Conservation (phyloP, 2,113 vertebrate genomes). For the Oreocharis arfaki region DNA sequence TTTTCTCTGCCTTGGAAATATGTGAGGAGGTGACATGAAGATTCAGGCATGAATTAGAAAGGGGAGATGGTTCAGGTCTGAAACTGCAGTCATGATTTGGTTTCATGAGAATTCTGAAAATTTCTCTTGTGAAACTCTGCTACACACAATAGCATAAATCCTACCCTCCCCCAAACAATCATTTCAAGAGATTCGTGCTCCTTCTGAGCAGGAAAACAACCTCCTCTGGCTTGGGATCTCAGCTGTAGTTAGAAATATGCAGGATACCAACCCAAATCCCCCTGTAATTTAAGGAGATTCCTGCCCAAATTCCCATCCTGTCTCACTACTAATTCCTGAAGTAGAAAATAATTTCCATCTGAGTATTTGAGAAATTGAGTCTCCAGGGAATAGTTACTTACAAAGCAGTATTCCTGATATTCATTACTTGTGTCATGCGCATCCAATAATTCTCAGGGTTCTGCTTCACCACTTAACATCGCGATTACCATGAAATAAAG, state of each 20-base stretch:
- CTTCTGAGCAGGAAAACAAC: background rate
- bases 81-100: background rate
- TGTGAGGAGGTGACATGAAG: background rate
- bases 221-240: background rate
- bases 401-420: background rate
- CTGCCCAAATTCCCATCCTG: background rate
- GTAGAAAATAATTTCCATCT: constrained; percentile 9
- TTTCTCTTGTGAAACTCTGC: background rate
- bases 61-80: background rate
- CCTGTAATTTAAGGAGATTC: constrained; percentile 13
- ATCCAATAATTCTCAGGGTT: constrained; percentile 14
- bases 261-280: constrained; percentile 7
- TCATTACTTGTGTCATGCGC: background rate
- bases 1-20: background rate
- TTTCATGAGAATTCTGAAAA: background rate
- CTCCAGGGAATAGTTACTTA: background rate
- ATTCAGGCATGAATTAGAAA: background rate
- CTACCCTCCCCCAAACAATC: background rate
- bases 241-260: background rate
- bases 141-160: background rate
- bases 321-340: background rate
- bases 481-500: background rate
- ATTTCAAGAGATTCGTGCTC: background rate
- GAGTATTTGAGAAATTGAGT: background rate
- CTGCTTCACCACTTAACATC: constrained; percentile 2